Base-by-base conservation (phyloP, 2,113 vertebrate genomes). In the Maccullochella peelii region DNA sequence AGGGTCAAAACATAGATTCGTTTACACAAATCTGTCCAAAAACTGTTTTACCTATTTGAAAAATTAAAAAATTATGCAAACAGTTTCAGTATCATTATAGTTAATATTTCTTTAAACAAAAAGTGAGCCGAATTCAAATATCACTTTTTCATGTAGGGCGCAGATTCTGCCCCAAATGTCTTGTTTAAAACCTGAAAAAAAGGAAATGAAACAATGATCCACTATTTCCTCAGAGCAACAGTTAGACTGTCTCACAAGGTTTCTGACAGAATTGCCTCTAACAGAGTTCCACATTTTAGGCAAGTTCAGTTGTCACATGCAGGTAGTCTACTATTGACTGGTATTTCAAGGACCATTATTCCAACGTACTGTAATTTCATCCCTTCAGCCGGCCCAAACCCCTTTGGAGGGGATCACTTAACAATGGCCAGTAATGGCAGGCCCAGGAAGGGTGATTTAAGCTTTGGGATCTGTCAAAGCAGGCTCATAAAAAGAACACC, bases 321-420 rank as follows among this genome's bases (percentile, higher is more conserved):
- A 50, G 61, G 52, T 72, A 76, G 72, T 78, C 40, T 76, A 25
- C 74, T 21, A 79, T 47, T 63, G 71, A 81, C 66, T n/a, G 73
- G 33, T 47, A 70, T 74, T 86, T 79, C 40, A 83, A 76, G 54
- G 72, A 66, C 76, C 59, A 83, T 87, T 77, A 88, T 79, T 82
- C 62, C 49, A 82, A 52, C 10, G 38, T 67, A 63, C 40, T 63
- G 58, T 74, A 40, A 77, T 86, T 88, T 76, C 52, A 84, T 61
- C 62, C 58, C 21, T 77, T 66, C 55, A 66, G 36, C 40, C 12
- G 18, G 76, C 67, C 78, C 62, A 77, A 82, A 83, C 80, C 77
- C 55, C 65, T 84, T 81, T 50, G 44, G 33, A 66, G 38, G 42
- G 50, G 23, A 23, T 76, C 86, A 84, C 58, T 82, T 81, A 85